Evolutionary conservation across 2,797 vertebrate genomes (phyloP), one percentile per base, ranked within the genome.

Genomic region (Rhabdophis nuchalis): DNA sequence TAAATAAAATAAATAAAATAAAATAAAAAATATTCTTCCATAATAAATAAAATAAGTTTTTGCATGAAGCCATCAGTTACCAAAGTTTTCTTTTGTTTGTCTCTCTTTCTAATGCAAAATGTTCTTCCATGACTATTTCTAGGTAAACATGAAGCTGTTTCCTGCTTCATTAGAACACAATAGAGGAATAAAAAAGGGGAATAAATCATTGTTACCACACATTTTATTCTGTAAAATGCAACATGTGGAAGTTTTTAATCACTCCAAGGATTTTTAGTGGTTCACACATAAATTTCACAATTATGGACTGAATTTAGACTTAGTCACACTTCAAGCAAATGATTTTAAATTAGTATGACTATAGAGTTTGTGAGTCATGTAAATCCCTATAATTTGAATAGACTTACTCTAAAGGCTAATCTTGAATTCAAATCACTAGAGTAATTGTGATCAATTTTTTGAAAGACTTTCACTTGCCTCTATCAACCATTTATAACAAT

Each of bases 111-210:
- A 77, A 90, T 87, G 85, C 46, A 72, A 89, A 89, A 36, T 18
- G 11, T 25, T 23, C 41, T 58, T 72, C 32, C 36, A 77, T 20
- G 3, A 87, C 4, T 89, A n/a, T 68, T 82, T 87, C 77, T 91
- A 52, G 92, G 72, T 20, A 56, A 61, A 94, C 95, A 91, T 91
- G 46, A 50, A 64, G n/a, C 77, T 41, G 53, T 89, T 89, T 53
- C 72, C 53, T 72, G 52, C 36, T 72, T 72, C 52, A 57, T 87
- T 90, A 1, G 82, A 61, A 87, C 12, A 91, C 23, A 89, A 94
- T 93, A 91, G 61, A 92, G 91, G 94, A 96, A 82, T 46, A 82
- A 95, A 85, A 50, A 64, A 25, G 20, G 9, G 56, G 25, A 56
- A 41, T 92, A 90, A 92, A 86, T 41, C 9, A 86, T 92, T 68